Evolutionary conservation across 1,140 invertebrate species (phyloP), one percentile per base, ranked within the genome.

Genomic region (Heliconius nattereri): DNA sequence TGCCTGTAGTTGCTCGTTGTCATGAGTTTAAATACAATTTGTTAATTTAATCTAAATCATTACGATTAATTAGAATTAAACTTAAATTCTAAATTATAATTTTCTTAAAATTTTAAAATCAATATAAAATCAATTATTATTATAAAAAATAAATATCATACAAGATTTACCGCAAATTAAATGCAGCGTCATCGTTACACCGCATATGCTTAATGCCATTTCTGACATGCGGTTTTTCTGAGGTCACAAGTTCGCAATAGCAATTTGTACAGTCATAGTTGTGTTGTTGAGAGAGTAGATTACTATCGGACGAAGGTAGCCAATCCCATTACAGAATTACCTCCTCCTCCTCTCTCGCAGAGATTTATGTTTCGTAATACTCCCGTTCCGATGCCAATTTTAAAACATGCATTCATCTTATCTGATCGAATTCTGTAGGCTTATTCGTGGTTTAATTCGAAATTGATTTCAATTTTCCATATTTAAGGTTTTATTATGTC

Each of bases 281-380:
- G 78, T 76, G 71, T 80, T 80, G 78, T 80, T 45, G 78, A 80
- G 74, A 76, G 74, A 80, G 78, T 76, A 76, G 78, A 80, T 80
- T 80, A 80, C 78, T 80, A 70, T 80, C 74, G 54, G 74, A 73
- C 78, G 71, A 54, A 79, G 78, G 78, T 79, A 79, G 72, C 74
- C 78, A 80, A 80, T 80, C 45, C 74, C 74, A 80, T 80, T 80
- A 80, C 73, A 71, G 78, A 73, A 79, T 79, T 80, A 76, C 78
- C 77, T 71, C 57, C 52, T 77, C 76, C 77, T 71, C 57, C 52
- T 77, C 76, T 57, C 76, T 23, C 29, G 37, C 37, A 26, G 70
- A 77, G 76, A 77, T 77, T 77, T 77, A 77, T 77, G 76, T 77
- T 40, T 37, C 40, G 70, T 45, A 70, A 76, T 77, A 72, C 60